Conservation (phyloP, 2,113 vertebrate genomes). For the Psophia crepitans region DNA sequence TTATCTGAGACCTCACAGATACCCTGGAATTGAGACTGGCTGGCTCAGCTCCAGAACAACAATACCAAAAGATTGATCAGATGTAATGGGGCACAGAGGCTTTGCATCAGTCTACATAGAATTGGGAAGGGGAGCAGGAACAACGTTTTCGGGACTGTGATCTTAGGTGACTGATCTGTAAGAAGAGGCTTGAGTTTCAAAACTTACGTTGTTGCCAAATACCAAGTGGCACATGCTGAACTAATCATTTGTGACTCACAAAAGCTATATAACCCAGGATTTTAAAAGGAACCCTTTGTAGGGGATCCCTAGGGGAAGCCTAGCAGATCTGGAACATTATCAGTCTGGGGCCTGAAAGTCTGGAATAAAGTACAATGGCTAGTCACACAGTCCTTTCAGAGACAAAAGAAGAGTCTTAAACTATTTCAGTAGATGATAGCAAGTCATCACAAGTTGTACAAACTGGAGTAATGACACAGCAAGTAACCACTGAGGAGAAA, state of each 20-base stretch:
- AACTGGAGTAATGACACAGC: not conserved
- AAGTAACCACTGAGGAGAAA: not conserved
- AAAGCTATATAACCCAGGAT: not conserved
- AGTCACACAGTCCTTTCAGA: not conserved
- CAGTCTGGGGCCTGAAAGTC: not conserved
- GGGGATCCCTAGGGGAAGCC: not conserved
- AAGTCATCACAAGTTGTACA: not conserved
- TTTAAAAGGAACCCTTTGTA: not conserved
- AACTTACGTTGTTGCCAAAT: not conserved
- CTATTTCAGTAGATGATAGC: not conserved
- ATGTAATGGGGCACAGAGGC: not conserved
- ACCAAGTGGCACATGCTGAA: not conserved
- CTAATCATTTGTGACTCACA: not conserved
- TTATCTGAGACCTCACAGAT: not conserved
- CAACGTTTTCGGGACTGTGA: not conserved
- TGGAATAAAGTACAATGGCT: not conserved
- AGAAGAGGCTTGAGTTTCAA: not conserved
- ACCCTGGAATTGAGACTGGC: not conserved
- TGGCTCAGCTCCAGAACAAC: not conserved
- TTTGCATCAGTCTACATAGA: not conserved
- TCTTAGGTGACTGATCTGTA: not conserved
- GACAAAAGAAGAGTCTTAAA: not conserved
- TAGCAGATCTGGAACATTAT: not conserved
- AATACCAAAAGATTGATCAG: not conserved
- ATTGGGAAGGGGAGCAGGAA: not conserved